phyloP scores from a whole-genome alignment of 1,140 invertebrate genomes.

The Dufourea novaeangliae region DNA sequence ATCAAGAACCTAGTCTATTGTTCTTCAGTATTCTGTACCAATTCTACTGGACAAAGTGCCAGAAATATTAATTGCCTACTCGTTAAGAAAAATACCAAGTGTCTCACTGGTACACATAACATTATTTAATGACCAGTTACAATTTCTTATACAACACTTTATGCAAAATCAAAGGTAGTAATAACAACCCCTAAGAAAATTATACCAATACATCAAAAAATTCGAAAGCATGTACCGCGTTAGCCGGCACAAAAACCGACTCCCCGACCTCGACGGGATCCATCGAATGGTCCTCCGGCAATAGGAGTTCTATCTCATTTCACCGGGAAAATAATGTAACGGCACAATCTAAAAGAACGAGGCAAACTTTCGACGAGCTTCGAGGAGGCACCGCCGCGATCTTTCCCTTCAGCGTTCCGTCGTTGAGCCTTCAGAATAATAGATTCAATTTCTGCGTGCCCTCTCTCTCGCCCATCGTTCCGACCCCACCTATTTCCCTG shows the following conservation, averaged over 20 bases:
- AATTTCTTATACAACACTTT: too few species aligned
- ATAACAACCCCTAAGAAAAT: too few species aligned
- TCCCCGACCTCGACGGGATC: not conserved
- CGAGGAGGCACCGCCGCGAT: slow-evolving; percentile 25
- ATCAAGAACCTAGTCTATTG: too few species aligned
- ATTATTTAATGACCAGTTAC: too few species aligned
- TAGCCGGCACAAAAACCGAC: not conserved
- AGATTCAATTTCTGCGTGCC: slow-evolving; percentile 57
- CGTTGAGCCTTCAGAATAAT: slow-evolving; percentile 50
- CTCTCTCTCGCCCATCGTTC: not conserved
- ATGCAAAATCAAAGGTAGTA: too few species aligned
- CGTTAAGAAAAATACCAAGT: too few species aligned
- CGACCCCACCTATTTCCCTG: not conserved
- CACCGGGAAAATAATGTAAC: slow-evolving; percentile 28
- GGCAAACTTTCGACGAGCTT: slow-evolving; percentile 42
- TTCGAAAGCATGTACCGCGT: too few species aligned
- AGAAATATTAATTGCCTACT: too few species aligned
- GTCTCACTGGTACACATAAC: too few species aligned
- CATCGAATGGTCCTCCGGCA: not conserved
- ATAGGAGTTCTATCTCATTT: not conserved
- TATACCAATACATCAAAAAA: too few species aligned
- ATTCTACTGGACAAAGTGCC: too few species aligned
- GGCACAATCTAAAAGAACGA: slow-evolving; percentile 39
- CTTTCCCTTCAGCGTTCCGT: slow-evolving; percentile 38
- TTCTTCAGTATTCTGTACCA: too few species aligned